Conservation (phyloP, 2,797 vertebrate species). For the Varecia variegata region DNA sequence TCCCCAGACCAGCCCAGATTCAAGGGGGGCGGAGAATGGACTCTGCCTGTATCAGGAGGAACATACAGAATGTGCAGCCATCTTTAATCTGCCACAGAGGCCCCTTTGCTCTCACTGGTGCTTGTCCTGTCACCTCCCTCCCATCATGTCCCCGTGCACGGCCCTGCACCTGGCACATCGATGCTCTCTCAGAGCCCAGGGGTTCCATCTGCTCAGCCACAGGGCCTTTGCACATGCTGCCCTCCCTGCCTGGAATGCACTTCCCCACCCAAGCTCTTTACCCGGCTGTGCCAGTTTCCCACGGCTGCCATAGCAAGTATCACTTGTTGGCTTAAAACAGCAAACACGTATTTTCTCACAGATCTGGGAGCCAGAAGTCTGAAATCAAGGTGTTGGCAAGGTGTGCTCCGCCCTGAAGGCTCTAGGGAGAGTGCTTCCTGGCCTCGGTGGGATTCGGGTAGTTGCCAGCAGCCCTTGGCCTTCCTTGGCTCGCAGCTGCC, state of each 20-base stretch:
- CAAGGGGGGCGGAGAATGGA: not conserved
- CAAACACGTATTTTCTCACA: not conserved
- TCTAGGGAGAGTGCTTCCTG: not conserved
- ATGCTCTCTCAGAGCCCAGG: not conserved
- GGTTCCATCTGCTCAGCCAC: not conserved
- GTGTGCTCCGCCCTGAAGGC: not conserved
- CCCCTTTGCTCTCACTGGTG: rapidly evolving
- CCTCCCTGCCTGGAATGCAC: not conserved
- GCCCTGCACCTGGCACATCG: not conserved
- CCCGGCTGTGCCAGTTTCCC: rapidly evolving
- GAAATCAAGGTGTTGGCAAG: not conserved
- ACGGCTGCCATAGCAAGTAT: too few species aligned
- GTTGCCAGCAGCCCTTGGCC: rapidly evolving
- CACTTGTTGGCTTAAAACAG: not conserved
- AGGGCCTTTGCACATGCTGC: not conserved
- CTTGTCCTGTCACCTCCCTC: not conserved
- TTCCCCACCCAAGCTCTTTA: not conserved
- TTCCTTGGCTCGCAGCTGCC: not conserved
- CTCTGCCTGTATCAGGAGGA: not conserved
- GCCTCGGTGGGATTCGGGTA: not conserved
- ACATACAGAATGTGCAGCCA: not conserved
- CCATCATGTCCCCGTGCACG: rapidly evolving
- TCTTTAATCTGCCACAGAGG: not conserved
- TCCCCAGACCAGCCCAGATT: not conserved
- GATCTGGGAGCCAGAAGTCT: not conserved